Percentiles rank a stretch among this genome's conserved stretches.
Evolutionary conservation across 35 echinoderm and acorn worm genomes (phyloP).

Genomic region (Stichopus chloronotus): DNA sequence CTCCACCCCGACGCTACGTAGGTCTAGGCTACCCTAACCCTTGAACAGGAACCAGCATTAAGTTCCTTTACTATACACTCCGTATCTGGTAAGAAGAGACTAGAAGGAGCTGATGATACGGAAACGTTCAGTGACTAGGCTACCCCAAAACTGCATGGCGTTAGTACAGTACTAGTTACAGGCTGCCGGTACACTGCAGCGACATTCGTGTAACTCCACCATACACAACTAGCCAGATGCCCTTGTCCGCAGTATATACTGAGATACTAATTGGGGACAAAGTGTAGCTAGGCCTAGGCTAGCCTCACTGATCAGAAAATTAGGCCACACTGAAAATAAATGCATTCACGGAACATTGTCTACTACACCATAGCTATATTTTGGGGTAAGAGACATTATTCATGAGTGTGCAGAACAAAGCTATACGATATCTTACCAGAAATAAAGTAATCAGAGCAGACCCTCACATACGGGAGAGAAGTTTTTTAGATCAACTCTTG

Average conservation of each 20-base stretch:
- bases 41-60: no score
- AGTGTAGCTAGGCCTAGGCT: neutral
- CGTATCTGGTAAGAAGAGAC: no score
- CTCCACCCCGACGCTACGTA: no score
- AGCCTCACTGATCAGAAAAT: neutral
- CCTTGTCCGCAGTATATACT: neutral
- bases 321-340: neutral
- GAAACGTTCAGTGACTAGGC: no score
- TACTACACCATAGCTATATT: no score
- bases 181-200: neutral
- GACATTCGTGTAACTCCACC: neutral
- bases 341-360: neutral
- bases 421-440: neutral
- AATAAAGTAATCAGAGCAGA: slow-evolving; percentile 9
- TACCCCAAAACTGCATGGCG: no score
- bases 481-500: neutral
- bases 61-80: no score
- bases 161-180: neutral
- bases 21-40: no score
- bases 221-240: neutral
- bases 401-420: neutral
- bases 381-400: neutral
- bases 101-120: no score
- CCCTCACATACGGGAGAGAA: neutral
- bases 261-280: neutral